These are phyloP conservation scores for Diplosoma virens DNA, from an alignment of 23 tunicate species.

Conservation along the genomic window DNA sequence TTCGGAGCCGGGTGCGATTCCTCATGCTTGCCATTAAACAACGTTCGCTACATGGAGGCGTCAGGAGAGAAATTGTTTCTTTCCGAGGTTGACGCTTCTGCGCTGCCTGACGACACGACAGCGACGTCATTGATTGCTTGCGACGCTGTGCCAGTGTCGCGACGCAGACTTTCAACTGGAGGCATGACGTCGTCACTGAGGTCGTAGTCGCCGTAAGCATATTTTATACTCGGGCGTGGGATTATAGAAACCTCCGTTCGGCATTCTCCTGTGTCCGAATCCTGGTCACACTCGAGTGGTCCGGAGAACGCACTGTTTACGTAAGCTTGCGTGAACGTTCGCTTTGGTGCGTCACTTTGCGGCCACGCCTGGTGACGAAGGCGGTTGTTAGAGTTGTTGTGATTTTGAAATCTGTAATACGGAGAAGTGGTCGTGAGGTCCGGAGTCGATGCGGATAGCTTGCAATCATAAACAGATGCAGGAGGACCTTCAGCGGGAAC, in stretches of 20 bases:
- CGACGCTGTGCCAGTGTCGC: too few relatives aligned
- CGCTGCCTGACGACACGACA: not conserved
- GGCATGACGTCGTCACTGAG: not conserved
- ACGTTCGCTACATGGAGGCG: too few relatives aligned
- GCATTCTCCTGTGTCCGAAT: slow-evolving; percentile 18
- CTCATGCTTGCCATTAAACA: too few relatives aligned
- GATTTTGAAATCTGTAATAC: slow-evolving; percentile 34
- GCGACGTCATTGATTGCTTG: too few relatives aligned
- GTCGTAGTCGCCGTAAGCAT: not conserved
- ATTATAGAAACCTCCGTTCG: not conserved
- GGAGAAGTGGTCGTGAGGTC: slow-evolving; percentile 43
- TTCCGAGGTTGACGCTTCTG: not conserved
- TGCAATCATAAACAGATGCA: not conserved
- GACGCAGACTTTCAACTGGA: too few relatives aligned
- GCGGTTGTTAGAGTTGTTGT: slow-evolving; percentile 15
- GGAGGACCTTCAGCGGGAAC: not conserved
- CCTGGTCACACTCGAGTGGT: not conserved
- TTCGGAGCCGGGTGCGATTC: too few relatives aligned
- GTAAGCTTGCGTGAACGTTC: not conserved
- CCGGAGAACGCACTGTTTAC: not conserved
- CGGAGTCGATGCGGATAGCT: slow-evolving; percentile 55
- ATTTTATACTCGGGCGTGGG: not conserved
- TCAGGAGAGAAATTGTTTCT: too few relatives aligned
- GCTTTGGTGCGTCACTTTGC: too few relatives aligned
- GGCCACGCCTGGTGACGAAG: not conserved